Base-by-base conservation (phyloP, 2,113 vertebrate genomes). In the Anhinga anhinga region DNA sequence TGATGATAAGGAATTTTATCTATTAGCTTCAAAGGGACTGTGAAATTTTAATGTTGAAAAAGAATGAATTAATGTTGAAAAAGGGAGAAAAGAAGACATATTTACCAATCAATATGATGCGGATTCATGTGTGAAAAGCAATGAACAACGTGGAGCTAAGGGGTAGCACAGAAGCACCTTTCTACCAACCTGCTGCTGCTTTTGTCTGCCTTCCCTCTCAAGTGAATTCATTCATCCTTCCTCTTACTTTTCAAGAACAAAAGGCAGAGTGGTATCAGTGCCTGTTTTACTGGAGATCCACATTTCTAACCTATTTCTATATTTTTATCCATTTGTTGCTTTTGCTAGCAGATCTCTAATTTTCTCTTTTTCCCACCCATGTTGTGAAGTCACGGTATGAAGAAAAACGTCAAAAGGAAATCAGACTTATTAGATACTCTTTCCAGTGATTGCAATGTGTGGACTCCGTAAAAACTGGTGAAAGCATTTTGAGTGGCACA, bases 41-140 rank as follows among this genome's bases (percentile, higher is more conserved):
- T 59, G 52, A 44, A 74, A 70, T 8, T 45, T 70, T 73, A 62
- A 47, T 36, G 52, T 66, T 89, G 74, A 73, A 72, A 82, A 89
- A 61, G 70, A 90, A 82, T 40, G 53, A 87, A 72, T 50, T 87
- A 79, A 66, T 6, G 4, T 53, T 79, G 30, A 91, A 85, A 93
- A 76, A 15, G 10, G 15, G 58, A 72, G 49, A 52, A 82, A 92
- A 65, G 0, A 53, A 84, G 61, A 61, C 1, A 0, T 63, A 9
- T 78, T 87, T 95, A 59, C 62, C 73, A 89, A 85, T 91, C 86
- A 66, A 87, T 91, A 62, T n/a, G 72, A 29, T 18, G 49, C 82
- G 32, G 59, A 73, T 65, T 89, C 38, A 10, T 42, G 47, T 73
- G 66, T 88, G 78, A 73, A 94, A 77, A 85, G 5, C 49, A 65